These are phyloP conservation scores for Sebastes minor DNA, from an alignment of 2,797 vertebrate genomes.

Conservation along the genomic window DNA sequence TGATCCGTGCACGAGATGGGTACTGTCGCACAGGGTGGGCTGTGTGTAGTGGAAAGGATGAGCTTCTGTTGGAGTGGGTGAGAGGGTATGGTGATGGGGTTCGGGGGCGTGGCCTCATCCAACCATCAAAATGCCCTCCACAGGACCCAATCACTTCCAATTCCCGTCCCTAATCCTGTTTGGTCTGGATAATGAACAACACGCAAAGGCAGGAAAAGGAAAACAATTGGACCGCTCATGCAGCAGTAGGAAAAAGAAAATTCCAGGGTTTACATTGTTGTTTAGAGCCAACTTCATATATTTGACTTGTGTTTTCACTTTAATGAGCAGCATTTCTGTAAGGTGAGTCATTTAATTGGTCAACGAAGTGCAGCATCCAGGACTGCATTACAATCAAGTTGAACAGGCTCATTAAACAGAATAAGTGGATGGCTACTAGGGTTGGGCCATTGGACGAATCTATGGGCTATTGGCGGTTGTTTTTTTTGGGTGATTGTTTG, in stretches of 20 bases:
- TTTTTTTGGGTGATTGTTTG: too few relatives aligned
- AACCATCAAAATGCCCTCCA: slow-evolving; percentile 50
- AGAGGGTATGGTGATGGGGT: not conserved
- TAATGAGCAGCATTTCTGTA: not conserved
- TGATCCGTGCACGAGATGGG: slow-evolving; percentile 37
- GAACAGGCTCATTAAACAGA: not conserved
- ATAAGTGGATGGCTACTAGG: not conserved
- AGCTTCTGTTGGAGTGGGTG: slow-evolving; percentile 6
- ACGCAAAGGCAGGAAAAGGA: slow-evolving; percentile 34
- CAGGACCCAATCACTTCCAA: slow-evolving; percentile 16
- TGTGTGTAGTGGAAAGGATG: slow-evolving; percentile 24
- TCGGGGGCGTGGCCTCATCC: slow-evolving; percentile 19
- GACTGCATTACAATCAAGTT: not conserved
- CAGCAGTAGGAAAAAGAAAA: slow-evolving; percentile 17
- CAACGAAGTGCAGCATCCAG: not conserved
- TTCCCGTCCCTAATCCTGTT: slow-evolving; percentile 45
- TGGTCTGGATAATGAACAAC: slow-evolving; percentile 48
- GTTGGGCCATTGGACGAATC: too few relatives aligned
- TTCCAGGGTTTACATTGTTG: slow-evolving; percentile 15
- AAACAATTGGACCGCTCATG: slow-evolving; percentile 7
- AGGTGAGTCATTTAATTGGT: not conserved
- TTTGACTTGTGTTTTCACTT: slow-evolving; percentile 10
- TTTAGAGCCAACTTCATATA: not conserved
- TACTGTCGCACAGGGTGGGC: slow-evolving; percentile 5
- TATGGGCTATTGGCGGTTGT: too few relatives aligned